A percentile compares a stretch with the other conserved stretches of the same genome.
These are phyloP conservation scores for Orestias chungarensis DNA, from an alignment of 2,797 vertebrate genomes.

Conservation along the genomic window DNA sequence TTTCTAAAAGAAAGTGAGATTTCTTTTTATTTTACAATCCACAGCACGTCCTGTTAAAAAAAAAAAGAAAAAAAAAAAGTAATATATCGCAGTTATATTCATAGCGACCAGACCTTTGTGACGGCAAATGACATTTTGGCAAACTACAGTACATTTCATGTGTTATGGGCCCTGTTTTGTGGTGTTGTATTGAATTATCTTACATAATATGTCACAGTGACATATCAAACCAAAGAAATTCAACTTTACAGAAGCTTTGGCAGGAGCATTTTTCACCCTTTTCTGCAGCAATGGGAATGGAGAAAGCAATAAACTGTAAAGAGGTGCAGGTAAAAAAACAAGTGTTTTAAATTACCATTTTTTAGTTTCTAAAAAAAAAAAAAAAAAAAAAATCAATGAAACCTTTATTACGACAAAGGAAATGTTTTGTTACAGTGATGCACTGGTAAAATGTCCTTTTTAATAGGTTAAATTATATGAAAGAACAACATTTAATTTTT, in stretches of 20 bases:
- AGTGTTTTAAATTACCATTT: constrained; percentile 4
- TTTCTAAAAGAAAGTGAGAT: constrained; percentile 56
- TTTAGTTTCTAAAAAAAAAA: constrained; percentile 13
- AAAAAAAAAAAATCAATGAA: too few relatives aligned
- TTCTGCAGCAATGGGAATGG: not conserved
- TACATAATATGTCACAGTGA: constrained; percentile 29
- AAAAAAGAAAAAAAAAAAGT: constrained; percentile 8
- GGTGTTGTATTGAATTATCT: constrained; percentile 33
- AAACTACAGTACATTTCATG: constrained; percentile 18
- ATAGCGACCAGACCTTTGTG: constrained; percentile 52
- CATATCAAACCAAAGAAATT: constrained; percentile 36
- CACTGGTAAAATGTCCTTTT: constrained; percentile 31
- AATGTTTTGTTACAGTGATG: not conserved
- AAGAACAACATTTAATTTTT: constrained; percentile 50
- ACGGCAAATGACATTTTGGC: constrained; percentile 38
- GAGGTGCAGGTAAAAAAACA: not conserved
- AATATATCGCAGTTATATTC: constrained; percentile 53
- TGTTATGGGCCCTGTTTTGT: constrained; percentile 21
- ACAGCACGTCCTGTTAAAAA: constrained; percentile 45
- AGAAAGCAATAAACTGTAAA: constrained; percentile 24
- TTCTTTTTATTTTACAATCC: constrained; percentile 60
- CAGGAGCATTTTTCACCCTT: constrained; percentile 8
- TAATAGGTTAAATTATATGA: constrained; percentile 48
- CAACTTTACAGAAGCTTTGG: constrained; percentile 5
- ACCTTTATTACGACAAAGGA: constrained; percentile 17